Percentiles rank a stretch among this genome's conserved stretches.
phyloP scores from a whole-genome alignment of 2,888 invertebrate genomes.

The Philereme transversata region DNA sequence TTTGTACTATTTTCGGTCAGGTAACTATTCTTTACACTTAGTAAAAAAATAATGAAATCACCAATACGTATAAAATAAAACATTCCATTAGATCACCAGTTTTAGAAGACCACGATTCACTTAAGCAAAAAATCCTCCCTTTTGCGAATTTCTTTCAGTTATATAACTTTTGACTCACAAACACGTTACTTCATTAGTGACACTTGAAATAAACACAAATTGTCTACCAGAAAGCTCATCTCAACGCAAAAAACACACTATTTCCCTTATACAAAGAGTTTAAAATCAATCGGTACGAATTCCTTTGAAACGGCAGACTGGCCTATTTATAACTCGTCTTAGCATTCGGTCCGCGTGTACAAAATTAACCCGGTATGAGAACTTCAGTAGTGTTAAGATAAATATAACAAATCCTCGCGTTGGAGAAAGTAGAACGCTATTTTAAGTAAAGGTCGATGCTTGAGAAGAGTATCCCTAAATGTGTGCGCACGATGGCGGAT shows the following conservation, averaged over 20 bases:
- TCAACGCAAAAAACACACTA: constrained; percentile 13
- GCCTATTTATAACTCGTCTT: constrained; percentile 23
- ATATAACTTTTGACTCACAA: constrained; percentile 24
- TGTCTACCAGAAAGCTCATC: constrained; percentile 18
- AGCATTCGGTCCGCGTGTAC: constrained; percentile 10
- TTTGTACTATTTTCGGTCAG: too few species aligned
- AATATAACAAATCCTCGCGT: constrained; percentile 14
- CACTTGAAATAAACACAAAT: constrained; percentile 17
- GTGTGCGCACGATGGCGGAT: too few species aligned
- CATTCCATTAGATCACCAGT: constrained; percentile 4
- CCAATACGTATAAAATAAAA: constrained; percentile 5
- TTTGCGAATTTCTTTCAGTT: constrained; percentile 27
- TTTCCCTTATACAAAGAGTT: constrained; percentile 8
- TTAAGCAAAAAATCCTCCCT: constrained; percentile 5
- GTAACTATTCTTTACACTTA: too few species aligned
- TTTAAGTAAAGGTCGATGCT: constrained; percentile 21
- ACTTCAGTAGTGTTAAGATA: constrained; percentile 14
- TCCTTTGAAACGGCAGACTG: constrained; percentile 13
- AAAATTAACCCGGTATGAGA: constrained; percentile 10
- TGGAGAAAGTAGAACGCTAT: constrained; percentile 19
- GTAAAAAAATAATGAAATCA: too few species aligned
- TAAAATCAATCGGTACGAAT: constrained; percentile 1
- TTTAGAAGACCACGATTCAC: constrained; percentile 17
- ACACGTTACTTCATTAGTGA: constrained; percentile 26
- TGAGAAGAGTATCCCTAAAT: not conserved